Evolutionary conservation across 2,888 invertebrate genomes (phyloP).

Genomic region (Heliconius charithonia): DNA sequence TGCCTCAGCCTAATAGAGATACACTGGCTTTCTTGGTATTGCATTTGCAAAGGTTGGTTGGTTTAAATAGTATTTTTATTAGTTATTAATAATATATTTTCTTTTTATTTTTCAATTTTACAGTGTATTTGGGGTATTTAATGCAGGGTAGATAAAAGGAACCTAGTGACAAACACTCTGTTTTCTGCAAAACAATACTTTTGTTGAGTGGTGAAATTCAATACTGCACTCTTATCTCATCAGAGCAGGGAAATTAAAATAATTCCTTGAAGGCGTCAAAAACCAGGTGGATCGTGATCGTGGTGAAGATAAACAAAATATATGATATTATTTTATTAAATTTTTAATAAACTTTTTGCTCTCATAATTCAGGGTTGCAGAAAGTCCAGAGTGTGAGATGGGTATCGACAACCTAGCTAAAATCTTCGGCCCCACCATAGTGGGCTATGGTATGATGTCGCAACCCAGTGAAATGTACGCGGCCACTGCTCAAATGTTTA

Average conservation of each 20-base stretch:
- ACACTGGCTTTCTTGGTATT: slow-evolving; percentile 96
- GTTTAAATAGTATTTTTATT: not conserved
- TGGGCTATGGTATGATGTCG: slow-evolving; percentile 93
- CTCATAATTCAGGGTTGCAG: slow-evolving; percentile 87
- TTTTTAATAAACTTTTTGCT: not conserved
- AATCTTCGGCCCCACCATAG: slow-evolving; percentile 96
- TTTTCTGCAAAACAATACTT: no score
- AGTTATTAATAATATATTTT: not conserved
- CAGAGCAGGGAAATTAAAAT: no score
- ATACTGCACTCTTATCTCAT: no score
- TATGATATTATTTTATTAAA: not conserved
- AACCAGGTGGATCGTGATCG: no score
- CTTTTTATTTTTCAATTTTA: not conserved
- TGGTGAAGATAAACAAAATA: not conserved
- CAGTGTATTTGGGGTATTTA: not conserved
- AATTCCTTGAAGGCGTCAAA: no score
- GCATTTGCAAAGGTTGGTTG: slow-evolving; percentile 84
- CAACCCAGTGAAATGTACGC: slow-evolving; percentile 88
- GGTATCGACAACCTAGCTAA: slow-evolving; percentile 93
- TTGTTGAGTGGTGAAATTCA: no score
- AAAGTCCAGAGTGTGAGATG: slow-evolving; percentile 95
- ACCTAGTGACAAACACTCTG: not conserved
- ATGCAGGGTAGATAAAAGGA: not conserved
- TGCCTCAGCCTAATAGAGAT: slow-evolving; percentile 97
- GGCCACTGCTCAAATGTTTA: slow-evolving; percentile 90